Evolutionary conservation across 64 coral and sea anemone genomes (phyloP).

Genomic region (Astreopora myriophthalma): DNA sequence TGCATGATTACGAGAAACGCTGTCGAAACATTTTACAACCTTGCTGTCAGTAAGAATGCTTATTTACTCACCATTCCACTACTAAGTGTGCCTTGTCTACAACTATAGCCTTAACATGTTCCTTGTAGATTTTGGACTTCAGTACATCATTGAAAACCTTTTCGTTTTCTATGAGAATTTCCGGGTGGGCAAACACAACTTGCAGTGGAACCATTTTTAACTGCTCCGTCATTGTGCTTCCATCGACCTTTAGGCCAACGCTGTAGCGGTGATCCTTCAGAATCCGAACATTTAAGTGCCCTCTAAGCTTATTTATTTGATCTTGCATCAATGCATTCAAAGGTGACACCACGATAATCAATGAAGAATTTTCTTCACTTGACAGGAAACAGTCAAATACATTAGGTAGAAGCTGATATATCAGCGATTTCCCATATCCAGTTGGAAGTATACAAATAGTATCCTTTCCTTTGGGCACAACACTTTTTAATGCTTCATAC

Average conservation of each 20-base stretch:
- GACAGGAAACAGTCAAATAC: background rate
- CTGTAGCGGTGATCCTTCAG: slow-evolving; percentile 15
- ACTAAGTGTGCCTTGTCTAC: slow-evolving; percentile 47
- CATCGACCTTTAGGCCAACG: background rate
- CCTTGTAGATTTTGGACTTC: background rate
- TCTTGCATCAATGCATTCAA: slow-evolving; percentile 62
- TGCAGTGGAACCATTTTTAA: background rate
- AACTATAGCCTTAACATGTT: background rate
- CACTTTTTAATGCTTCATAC: slow-evolving; percentile 34
- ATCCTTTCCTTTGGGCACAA: slow-evolving; percentile 12
- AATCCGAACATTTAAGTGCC: slow-evolving; percentile 23
- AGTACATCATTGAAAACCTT: slow-evolving; percentile 1
- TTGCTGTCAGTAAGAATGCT: background rate
- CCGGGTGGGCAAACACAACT: slow-evolving; percentile 10
- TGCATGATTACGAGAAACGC: background rate
- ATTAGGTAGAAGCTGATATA: slow-evolving; percentile 44
- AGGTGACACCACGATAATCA: slow-evolving; percentile 42
- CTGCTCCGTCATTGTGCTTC: background rate
- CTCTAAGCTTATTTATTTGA: slow-evolving; percentile 41
- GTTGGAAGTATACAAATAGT: background rate
- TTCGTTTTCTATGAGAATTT: slow-evolving; percentile 29
- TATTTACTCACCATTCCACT: slow-evolving; percentile 48
- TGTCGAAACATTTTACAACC: background rate
- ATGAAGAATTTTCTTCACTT: background rate
- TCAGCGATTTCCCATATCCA: slow-evolving; percentile 34